These are phyloP conservation scores for Tachina lurida DNA, from an alignment of 2,888 invertebrate genomes.

Conservation along the genomic window DNA sequence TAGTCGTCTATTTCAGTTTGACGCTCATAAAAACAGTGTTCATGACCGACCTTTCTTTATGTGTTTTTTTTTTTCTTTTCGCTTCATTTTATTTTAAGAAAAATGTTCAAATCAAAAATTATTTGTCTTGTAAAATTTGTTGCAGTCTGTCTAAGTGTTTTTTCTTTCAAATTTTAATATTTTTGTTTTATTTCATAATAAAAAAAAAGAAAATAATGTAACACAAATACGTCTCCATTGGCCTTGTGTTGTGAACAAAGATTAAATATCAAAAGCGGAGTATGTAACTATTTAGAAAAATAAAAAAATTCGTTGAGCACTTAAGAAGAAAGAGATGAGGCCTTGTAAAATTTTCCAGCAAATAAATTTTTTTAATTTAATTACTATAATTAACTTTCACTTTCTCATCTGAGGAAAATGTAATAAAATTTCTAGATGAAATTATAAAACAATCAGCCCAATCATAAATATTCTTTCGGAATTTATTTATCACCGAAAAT, in stretches of 20 bases:
- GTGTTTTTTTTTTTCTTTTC: background rate
- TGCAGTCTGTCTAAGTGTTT: slow-evolving; percentile 10
- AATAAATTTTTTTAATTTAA: no score
- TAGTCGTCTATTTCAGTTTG: slow-evolving; percentile 41
- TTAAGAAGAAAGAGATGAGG: no score
- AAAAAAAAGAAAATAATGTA: background rate
- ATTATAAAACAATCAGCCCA: no score
- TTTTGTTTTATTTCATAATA: background rate
- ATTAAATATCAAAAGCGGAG: no score
- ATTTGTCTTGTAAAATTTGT: slow-evolving; percentile 37
- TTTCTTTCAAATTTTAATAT: slow-evolving; percentile 7
- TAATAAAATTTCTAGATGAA: no score
- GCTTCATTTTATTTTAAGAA: background rate
- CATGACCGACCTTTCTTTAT: slow-evolving; percentile 54
- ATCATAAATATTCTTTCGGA: no score
- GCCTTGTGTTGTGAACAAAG: background rate
- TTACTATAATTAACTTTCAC: no score
- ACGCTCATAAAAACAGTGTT: slow-evolving; percentile 34
- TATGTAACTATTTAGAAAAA: no score
- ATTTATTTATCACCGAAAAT: no score
- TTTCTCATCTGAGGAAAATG: no score
- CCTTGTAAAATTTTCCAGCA: no score
- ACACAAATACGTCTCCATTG: background rate
- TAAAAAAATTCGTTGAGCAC: no score
- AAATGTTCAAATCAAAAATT: slow-evolving; percentile 15